Evolutionary conservation across 2,113 vertebrate genomes (phyloP), one percentile per base, ranked within the genome.

Genomic region (Dasyurus viverrinus): DNA sequence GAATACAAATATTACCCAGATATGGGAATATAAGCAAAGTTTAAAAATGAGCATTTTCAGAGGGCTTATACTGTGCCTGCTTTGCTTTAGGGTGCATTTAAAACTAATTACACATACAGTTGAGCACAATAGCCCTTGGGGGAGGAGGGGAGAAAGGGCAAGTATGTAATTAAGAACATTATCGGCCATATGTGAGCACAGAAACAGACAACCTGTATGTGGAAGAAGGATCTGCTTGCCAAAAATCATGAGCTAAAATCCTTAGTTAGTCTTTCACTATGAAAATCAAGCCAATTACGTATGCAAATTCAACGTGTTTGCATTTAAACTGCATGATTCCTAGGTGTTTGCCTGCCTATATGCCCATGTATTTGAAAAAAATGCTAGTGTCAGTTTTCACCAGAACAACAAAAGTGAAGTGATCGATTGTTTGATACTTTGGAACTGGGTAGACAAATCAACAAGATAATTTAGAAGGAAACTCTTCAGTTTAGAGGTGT

Each of bases 11-110:
- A 93, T 5, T 84, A 53, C 12, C 48, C 60, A 53, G 27, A 48
- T 89, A 93, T 55, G 92, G 36, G 48, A 89, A 91, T 47, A 76
- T 48, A 95, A 95, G 95, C 36, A 95, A 91, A 93, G 46, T 30
- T 94, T 27, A 55, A 95, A 95, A 46, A 90, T 11, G n/a, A 91
- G 11, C 48, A 94, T n/a, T 52, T 76, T 94, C 30, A 93, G 57
- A 96, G 53, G 48, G 14, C 36, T 3, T 60, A 96, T 50, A 89
- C 1, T 48, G n/a, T 48, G 53, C 54, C n/a, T 90, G 90, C 68
- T 91, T 95, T 95, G 57, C 50, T 94, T 94, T 90, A 68, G 53
- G 30, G 60, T 50, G 2, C 60, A 92, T 55, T 94, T 94, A 95
- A 90, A 96, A 91, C 90, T 89, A 91, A 22, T 93, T 90, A 48